phyloP scores from a whole-genome alignment of 2,888 invertebrate species.

The Molanna angustata region DNA sequence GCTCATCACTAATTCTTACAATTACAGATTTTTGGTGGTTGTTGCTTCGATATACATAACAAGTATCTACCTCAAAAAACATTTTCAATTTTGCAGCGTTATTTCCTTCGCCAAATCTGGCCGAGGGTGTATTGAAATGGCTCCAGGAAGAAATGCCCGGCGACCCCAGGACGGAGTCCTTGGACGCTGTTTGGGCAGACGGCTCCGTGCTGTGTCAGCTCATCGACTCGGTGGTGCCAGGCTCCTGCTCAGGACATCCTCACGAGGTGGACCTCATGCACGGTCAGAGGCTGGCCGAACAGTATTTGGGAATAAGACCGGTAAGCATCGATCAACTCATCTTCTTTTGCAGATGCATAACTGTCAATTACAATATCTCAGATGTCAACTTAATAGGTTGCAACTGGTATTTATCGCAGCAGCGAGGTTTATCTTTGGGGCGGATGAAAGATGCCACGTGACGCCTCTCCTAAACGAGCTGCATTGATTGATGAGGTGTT shows the following conservation, averaged over 20 bases:
- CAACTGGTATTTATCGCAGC: too few species aligned
- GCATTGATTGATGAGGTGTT: too few species aligned
- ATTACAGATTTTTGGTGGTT: too few species aligned
- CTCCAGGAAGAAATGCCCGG: conserved; percentile 43
- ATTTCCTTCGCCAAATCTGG: conserved; percentile 47
- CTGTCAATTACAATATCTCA: too few species aligned
- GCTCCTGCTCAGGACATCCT: conserved; percentile 58
- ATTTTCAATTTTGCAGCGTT: conserved; percentile 18
- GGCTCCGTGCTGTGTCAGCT: conserved; percentile 60
- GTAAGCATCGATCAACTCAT: conserved; percentile 46
- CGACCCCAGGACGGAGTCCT: conserved; percentile 45
- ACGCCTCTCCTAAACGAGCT: too few species aligned
- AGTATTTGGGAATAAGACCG: conserved; percentile 59
- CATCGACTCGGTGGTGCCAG: conserved; percentile 58
- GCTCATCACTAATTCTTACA: too few species aligned
- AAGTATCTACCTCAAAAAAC: too few species aligned
- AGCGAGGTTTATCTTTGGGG: too few species aligned
- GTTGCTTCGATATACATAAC: too few species aligned
- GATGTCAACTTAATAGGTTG: too few species aligned
- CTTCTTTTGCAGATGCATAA: too few species aligned
- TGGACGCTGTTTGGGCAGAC: conserved; percentile 58
- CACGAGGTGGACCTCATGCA: conserved; percentile 47
- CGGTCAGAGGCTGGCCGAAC: conserved; percentile 59
- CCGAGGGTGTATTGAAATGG: conserved; percentile 48
- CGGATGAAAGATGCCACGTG: too few species aligned